Base-by-base conservation (phyloP, 1,140 invertebrate genomes). In the Drosophila aff. region DNA sequence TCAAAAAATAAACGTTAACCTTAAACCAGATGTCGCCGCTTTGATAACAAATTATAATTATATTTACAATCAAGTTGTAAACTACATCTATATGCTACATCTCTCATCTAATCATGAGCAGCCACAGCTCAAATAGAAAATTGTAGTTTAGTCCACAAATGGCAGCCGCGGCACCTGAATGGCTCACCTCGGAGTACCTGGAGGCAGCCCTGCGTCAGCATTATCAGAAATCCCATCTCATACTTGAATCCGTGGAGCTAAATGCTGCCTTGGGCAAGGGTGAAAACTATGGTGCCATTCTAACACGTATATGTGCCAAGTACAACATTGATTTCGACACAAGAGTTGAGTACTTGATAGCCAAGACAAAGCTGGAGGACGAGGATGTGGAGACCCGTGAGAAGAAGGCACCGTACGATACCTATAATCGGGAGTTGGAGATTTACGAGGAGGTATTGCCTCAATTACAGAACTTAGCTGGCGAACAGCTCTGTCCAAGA, bases 271-370 rank as follows among this genome's bases (percentile, higher is more conserved):
- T 81, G 15, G 80, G 77, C 26, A 86, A 90, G 49, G 89, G 89
- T 11, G 86, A 91, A 60, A 91, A 91, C 50, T 91, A 77, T 89
- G 86, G 78, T 0, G 82, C 86, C 4, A 18, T 82, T 2, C 46
- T 91, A n/a, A 79, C 76, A 1, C 71, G 81, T 2, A 81, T 85
- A 18, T 55, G 50, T 10, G 50, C 81, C 0, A 46, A 67, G 6
- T 90, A 74, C 47, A 46, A 5, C 36, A n/a, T 26, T 33, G 63
- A 31, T 1, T 23, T 8, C 15, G 55, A 33, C 7, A 5, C 2
- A 1, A 38, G 52, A 36, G 10, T 63, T 2, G 62, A 74, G 7
- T n/a, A 66, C 26, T 52, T 78, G 33, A 76, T 91, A 31, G 71
- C 82, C 15, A 91, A 91, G 58, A 79, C 79, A n/a, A 33, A 61